phyloP scores from a whole-genome alignment of 2,113 vertebrate genomes.

The Hippocampus abdominalis region DNA sequence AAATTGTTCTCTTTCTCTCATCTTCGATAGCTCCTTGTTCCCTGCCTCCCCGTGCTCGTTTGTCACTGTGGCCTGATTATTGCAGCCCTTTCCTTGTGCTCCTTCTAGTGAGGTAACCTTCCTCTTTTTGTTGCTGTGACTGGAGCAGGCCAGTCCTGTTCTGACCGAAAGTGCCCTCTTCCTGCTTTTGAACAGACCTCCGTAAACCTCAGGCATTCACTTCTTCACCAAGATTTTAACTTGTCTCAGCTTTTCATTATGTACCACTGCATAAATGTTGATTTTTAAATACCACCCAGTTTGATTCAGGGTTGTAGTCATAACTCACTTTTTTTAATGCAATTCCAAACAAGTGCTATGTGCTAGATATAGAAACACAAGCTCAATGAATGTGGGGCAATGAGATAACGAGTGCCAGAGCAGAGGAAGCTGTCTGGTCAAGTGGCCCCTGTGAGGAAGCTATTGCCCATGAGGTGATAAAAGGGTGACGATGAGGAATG shows the following conservation, averaged over 20 bases:
- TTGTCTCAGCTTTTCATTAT: conserved; percentile 19
- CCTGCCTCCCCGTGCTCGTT: conserved; percentile 66
- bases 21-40: conserved; percentile 33
- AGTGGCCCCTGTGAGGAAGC: conserved; percentile 24
- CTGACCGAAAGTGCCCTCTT: conserved; percentile 31
- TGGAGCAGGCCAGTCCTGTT: conserved; percentile 28
- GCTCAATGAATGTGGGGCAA: conserved; percentile 8
- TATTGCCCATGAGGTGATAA: conserved; percentile 61
- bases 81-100: conserved; percentile 64
- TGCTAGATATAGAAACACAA: background rate
- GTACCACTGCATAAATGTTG: background rate
- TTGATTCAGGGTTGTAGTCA: background rate
- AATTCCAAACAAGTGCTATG: background rate
- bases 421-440: conserved; percentile 45
- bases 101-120: conserved; percentile 54
- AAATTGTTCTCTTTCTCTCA: conserved; percentile 31
- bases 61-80: conserved; percentile 75
- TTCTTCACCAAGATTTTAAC: conserved; percentile 17
- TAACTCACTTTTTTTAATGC: background rate
- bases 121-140: conserved; percentile 31
- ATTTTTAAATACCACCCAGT: too few relatives aligned
- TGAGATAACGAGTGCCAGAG: conserved; percentile 29
- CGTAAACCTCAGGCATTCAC: background rate
- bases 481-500: conserved; percentile 49
- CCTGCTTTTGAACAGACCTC: conserved; percentile 25